These are phyloP conservation scores for Scaptomyza reducta DNA, from an alignment of 2,888 invertebrate genomes.

Conservation along the genomic window DNA sequence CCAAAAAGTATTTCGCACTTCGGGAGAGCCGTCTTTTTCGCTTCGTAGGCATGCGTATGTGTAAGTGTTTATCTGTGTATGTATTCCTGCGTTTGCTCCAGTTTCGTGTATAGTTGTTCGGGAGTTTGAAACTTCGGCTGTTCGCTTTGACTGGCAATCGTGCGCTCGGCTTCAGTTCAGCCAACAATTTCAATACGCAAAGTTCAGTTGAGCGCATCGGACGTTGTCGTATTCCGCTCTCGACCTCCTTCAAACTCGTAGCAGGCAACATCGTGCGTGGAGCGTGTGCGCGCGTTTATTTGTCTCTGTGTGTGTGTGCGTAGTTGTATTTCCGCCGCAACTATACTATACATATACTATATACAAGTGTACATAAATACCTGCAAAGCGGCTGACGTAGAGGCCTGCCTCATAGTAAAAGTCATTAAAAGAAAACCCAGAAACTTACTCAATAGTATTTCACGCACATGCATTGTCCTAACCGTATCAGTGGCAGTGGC, in stretches of 20 bases:
- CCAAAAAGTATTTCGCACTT: conserved; percentile 47
- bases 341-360: conserved; percentile 33
- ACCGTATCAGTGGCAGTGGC: neutral
- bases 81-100: conserved; percentile 68
- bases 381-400: conserved; percentile 64
- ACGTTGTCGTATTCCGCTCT: conserved; percentile 67
- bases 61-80: conserved; percentile 10
- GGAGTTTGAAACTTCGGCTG: conserved; percentile 34
- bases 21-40: conserved; percentile 49
- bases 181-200: conserved; percentile 76
- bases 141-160: conserved; percentile 32
- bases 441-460: conserved; percentile 73
- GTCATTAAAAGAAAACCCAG: conserved; percentile 52
- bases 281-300: conserved; percentile 37
- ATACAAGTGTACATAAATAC: conserved; percentile 37
- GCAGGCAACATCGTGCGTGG: conserved; percentile 61
- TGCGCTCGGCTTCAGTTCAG: conserved; percentile 51
- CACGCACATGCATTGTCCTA: conserved; percentile 49
- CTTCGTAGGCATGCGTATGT: conserved; percentile 19
- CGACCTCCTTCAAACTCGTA: conserved; percentile 45
- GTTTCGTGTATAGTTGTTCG: conserved; percentile 54
- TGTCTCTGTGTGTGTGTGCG: conserved; percentile 49
- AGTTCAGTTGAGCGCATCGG: conserved; percentile 82
- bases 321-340: conserved; percentile 67
- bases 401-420: conserved; percentile 71